A percentile compares a stretch with the other conserved stretches of the same genome.
phyloP scores from a whole-genome alignment of 1,140 invertebrate species.

The Phenacoccus solenopsis region DNA sequence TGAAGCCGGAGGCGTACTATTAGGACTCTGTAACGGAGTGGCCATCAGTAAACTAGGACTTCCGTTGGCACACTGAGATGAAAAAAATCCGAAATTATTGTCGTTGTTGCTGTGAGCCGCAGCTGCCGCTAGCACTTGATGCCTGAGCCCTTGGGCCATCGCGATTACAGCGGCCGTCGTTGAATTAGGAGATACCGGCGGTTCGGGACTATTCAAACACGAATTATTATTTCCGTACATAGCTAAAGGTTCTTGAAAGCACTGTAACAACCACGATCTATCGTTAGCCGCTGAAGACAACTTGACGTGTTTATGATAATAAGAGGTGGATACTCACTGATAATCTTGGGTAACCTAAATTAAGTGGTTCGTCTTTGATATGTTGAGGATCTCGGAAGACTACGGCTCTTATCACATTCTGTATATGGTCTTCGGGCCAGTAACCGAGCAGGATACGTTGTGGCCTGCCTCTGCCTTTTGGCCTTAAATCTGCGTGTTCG shows the following conservation, averaged over 20 bases:
- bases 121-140: constrained; percentile 54
- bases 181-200: constrained; percentile 41
- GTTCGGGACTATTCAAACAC: constrained; percentile 21
- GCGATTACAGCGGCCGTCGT: constrained; percentile 54
- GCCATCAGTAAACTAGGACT: constrained; percentile 32
- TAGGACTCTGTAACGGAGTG: constrained; percentile 22
- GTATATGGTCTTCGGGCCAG: constrained; percentile 84
- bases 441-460: constrained; percentile 77
- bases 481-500: constrained; percentile 55
- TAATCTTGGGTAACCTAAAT: constrained; percentile 38
- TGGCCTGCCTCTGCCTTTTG: constrained; percentile 75
- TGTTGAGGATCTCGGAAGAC: constrained; percentile 72
- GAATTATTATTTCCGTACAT: constrained; percentile 20
- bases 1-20: constrained; percentile 18
- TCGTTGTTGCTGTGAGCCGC: constrained; percentile 42
- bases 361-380: constrained; percentile 57
- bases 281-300: too few species aligned
- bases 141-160: constrained; percentile 53
- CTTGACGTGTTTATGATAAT: too few species aligned
- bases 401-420: constrained; percentile 76
- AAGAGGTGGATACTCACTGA: constrained; percentile 38
- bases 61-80: constrained; percentile 34
- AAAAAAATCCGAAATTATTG: constrained; percentile 36
- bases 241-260: constrained; percentile 5
- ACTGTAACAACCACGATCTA: neutral